Conservation (phyloP, 2,888 invertebrate species). For the Amitus sp. region DNA sequence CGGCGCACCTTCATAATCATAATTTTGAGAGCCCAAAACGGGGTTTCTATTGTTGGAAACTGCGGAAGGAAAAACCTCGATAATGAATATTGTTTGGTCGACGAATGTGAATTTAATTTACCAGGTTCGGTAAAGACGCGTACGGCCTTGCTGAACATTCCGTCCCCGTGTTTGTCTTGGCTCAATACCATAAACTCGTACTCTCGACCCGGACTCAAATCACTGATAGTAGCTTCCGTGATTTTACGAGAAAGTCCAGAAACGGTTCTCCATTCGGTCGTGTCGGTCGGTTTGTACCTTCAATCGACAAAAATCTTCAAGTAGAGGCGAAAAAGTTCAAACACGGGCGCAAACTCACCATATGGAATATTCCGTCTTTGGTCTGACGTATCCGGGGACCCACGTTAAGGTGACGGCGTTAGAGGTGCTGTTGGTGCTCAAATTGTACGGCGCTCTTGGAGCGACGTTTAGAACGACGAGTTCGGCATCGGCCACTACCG, state of each 20-base stretch:
- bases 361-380: slow-evolving; percentile 83
- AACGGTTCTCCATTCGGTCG: slow-evolving; percentile 88
- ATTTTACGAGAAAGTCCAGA: slow-evolving; percentile 76
- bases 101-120: too few relatives aligned
- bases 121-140: slow-evolving; percentile 76
- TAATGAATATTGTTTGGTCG: too few relatives aligned
- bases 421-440: slow-evolving; percentile 79
- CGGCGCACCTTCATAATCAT: slow-evolving; percentile 71
- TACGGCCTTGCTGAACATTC: slow-evolving; percentile 88
- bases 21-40: slow-evolving; percentile 55
- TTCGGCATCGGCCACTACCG: slow-evolving; percentile 83
- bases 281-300: slow-evolving; percentile 78
- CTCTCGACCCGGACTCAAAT: slow-evolving; percentile 78
- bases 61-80: slow-evolving; percentile 17
- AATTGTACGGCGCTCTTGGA: slow-evolving; percentile 90
- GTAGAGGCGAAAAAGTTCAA: background rate
- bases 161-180: slow-evolving; percentile 87
- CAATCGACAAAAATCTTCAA: background rate
- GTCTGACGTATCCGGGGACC: slow-evolving; percentile 83
- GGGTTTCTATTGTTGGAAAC: slow-evolving; percentile 50
- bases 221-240: slow-evolving; percentile 82
- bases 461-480: slow-evolving; percentile 86
- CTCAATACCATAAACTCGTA: slow-evolving; percentile 93
- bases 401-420: slow-evolving; percentile 82
- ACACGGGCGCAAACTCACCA: slow-evolving; percentile 69